Evolutionary conservation across 2,888 invertebrate genomes (phyloP).

Genomic region (Micoletzkya japonica): DNA sequence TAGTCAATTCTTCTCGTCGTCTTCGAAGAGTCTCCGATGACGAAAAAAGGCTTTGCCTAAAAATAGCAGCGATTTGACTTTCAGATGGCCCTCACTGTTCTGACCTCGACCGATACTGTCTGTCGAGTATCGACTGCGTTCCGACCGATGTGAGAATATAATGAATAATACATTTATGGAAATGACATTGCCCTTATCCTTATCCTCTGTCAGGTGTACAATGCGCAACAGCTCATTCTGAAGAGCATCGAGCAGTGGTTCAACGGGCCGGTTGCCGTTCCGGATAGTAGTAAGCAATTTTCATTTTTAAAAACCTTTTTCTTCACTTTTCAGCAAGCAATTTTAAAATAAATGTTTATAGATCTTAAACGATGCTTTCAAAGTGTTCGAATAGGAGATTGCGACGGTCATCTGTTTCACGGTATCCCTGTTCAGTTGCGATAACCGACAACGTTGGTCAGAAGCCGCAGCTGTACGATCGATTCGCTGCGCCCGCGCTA

Average conservation of each 20-base stretch:
- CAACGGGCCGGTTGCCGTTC: conserved; percentile 27
- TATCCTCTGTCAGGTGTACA: conserved; percentile 17
- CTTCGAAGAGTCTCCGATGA: not conserved
- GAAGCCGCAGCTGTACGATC: conserved; percentile 6
- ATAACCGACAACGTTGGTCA: conserved; percentile 22
- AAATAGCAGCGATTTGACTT: no score
- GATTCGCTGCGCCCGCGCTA: not conserved
- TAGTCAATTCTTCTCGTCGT: not conserved
- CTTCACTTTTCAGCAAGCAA: no score
- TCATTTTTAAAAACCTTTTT: no score
- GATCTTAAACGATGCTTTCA: no score
- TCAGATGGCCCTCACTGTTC: not conserved
- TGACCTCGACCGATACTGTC: not conserved
- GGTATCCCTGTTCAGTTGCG: conserved; percentile 22
- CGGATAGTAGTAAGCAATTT: not conserved
- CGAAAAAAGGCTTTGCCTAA: not conserved
- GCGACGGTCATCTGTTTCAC: no score
- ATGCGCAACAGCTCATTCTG: conserved; percentile 34
- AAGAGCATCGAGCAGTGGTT: conserved; percentile 44
- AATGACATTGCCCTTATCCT: not conserved
- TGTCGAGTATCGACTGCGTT: not conserved
- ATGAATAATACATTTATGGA: not conserved
- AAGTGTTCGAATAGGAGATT: no score
- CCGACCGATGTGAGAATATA: not conserved
- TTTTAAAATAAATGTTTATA: not conserved